Base-by-base conservation (phyloP, 2,888 invertebrate species). In the Endotricha flammealis region DNA sequence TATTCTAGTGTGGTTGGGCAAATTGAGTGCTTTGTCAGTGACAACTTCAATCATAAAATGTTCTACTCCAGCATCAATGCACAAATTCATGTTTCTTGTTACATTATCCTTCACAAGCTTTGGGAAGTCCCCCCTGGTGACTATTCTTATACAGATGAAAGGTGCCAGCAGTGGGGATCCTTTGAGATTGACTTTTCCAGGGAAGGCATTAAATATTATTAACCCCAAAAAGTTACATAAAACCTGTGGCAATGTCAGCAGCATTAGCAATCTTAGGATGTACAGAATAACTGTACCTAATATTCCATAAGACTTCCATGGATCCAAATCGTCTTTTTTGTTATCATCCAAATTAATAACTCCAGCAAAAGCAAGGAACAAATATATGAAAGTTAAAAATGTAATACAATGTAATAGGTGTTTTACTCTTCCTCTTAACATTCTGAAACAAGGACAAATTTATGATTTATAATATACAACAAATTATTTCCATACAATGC, bases 21-120 rank as follows among this genome's bases (percentile, higher is more conserved):
- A 75, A 53, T 92, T 91, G 14, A 95, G 88, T 5, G 91, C 89
- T 73, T 96, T 96, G 73, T 98, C 98, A 22, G 97, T 96, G 8
- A 98, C 98, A 22, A 98, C 96, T 88, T 98, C 97, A 55, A 98
- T 93, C 65, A 97, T 91, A 64, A 98, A 98, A 73, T 98, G 97
- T 74, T 97, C 97, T 63, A 98, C 86, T 6, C 97, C 97, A 4
- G 95, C 94, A 71, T 95, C 94, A 48, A 93, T 85, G 65, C 97
- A 97, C 47, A 92, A 92, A 56, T 93, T 93, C 89, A 97, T 91
- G 70, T 97, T 97, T 44, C 95, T 90, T 37, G 90, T 87, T 4
- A 97, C 95, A 88, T 97, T 97, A 35, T 90, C 90, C 67, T 92
- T 92, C 2, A 98, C 97, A 46, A 98, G 85, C 54, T 96, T 93